Percentiles rank a stretch among this genome's conserved stretches.
phyloP scores from a whole-genome alignment of 2,113 vertebrate genomes.

The Rhineura floridana region DNA sequence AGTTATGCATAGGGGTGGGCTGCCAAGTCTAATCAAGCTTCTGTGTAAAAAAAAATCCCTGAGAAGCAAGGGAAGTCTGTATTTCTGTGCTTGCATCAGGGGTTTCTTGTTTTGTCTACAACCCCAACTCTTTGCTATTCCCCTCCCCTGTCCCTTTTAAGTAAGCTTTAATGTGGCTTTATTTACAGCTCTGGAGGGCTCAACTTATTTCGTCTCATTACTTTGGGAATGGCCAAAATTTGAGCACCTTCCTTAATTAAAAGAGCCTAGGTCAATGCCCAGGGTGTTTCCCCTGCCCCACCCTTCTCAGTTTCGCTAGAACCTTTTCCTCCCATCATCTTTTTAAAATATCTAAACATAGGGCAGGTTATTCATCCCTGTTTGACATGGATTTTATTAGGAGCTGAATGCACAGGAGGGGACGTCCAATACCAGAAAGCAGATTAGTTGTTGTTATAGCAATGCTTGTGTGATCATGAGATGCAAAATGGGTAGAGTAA shows the following conservation, averaged over 20 bases:
- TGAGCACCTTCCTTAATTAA: neutral
- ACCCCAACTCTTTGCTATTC: neutral
- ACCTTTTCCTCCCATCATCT: neutral
- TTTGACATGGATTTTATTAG: neutral
- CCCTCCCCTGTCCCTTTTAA: no score
- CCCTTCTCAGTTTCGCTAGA: neutral
- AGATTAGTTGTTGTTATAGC: neutral
- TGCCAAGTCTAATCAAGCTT: neutral
- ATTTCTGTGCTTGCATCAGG: neutral
- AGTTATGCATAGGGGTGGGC: no score
- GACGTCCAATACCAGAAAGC: neutral
- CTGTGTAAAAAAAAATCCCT: neutral
- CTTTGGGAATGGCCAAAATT: neutral
- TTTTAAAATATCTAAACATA: neutral
- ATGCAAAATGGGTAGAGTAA: neutral
- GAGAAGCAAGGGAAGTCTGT: neutral
- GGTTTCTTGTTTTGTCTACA: neutral
- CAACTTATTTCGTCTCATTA: neutral
- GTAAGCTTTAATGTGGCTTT: neutral
- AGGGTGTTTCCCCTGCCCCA: neutral
- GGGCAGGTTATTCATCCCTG: neutral
- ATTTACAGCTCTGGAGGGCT: neutral
- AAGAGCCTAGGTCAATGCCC: neutral
- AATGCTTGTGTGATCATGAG: neutral
- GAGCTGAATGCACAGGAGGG: neutral